Evolutionary conservation across 2,888 invertebrate species (phyloP).

Genomic region (Ochropleura leucogaster): DNA sequence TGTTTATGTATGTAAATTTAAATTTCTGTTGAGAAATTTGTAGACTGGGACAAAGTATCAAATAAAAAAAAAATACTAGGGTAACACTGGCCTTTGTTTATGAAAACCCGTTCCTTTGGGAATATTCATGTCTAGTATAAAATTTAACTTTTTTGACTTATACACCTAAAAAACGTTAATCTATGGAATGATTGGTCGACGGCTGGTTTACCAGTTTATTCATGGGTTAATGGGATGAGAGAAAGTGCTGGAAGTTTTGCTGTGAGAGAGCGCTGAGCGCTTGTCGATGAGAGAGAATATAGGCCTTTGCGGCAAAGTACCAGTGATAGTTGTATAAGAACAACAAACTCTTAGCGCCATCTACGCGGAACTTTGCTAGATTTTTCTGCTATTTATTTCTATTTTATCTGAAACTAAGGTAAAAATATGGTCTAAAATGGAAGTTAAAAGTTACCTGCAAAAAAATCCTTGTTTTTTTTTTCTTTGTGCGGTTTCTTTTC

Average conservation of each 20-base stretch:
- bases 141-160: neutral
- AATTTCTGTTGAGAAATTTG: too few relatives aligned
- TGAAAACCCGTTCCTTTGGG: neutral
- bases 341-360: too few relatives aligned
- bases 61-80: too few relatives aligned
- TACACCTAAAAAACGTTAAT: neutral
- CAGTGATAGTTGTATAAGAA: too few relatives aligned
- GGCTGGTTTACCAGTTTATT: neutral
- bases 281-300: too few relatives aligned
- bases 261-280: too few relatives aligned
- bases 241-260: neutral
- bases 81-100: too few relatives aligned
- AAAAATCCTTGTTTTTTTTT: neutral
- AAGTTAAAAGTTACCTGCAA: neutral
- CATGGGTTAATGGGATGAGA: neutral
- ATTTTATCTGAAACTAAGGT: too few relatives aligned
- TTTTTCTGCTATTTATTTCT: too few relatives aligned
- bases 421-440: neutral
- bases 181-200: neutral
- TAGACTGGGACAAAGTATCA: too few relatives aligned
- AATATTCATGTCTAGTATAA: neutral
- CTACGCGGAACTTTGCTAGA: neutral
- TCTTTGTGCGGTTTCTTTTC: neutral
- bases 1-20: too few relatives aligned
- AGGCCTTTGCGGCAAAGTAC: too few relatives aligned